Conservation (phyloP, 2,113 vertebrate genomes). For the Urocitellus parryii region DNA sequence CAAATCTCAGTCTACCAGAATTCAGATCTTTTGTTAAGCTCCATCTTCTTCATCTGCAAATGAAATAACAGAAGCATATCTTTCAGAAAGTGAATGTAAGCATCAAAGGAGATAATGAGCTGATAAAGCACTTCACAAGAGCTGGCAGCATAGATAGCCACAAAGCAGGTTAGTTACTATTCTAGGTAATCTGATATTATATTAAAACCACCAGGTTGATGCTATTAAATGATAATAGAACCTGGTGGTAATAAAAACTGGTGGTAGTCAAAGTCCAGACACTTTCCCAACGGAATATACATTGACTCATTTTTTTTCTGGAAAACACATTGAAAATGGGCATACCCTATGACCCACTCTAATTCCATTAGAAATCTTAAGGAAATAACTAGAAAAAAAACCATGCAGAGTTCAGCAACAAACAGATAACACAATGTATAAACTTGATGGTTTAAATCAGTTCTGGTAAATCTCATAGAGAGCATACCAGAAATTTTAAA, state of each 20-base stretch:
- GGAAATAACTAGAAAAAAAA: slow-evolving; percentile 10
- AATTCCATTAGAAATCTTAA: background rate
- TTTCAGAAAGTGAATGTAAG: background rate
- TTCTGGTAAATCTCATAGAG: background rate
- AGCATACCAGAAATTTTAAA: background rate
- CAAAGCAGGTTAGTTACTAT: background rate
- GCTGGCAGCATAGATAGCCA: background rate
- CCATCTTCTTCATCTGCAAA: background rate
- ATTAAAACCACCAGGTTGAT: background rate
- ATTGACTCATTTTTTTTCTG: background rate
- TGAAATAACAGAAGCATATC: background rate
- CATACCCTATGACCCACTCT: background rate
- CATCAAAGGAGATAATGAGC: background rate
- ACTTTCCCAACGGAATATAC: no score
- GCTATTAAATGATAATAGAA: background rate
- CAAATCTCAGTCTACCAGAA: background rate
- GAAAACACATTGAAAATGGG: background rate
- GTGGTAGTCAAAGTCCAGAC: background rate
- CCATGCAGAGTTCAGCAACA: background rate
- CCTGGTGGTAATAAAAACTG: background rate
- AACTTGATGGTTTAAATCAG: background rate
- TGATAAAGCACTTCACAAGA: background rate
- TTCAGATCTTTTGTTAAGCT: background rate
- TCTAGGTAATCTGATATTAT: background rate
- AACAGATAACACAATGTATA: background rate